Base-by-base conservation (phyloP, 2,888 invertebrate species). In the Leptothorax acervorum region DNA sequence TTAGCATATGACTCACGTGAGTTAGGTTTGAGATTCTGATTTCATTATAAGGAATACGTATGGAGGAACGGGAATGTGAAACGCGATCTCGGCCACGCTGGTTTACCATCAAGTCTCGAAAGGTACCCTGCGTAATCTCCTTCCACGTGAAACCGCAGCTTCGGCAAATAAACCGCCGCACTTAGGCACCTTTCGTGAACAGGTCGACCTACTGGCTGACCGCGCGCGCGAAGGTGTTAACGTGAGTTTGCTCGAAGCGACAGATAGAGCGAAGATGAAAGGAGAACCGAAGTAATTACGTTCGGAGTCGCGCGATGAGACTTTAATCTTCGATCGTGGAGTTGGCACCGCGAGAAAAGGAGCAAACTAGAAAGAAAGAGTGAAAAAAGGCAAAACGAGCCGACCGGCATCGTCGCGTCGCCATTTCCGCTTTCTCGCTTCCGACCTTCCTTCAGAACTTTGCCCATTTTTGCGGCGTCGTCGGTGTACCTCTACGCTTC, bases 241-340 rank as follows among this genome's bases (percentile, higher is more conserved):
- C 60, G 82, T 65, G 63, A 87, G 90, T 92, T 92, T 91, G 86
- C 90, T 70, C 73, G 84, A 83, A 86, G 88, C 85, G 90, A 89
- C 88, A 87, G 91, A 90, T 89, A 88, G 88, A 90, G 88, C 79
- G 88, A 89, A 91, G 92, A 91, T 92, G 92, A 92, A 92, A 92
- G 35, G 92, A 86, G 88, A 87, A 87, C 83, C 68, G 65, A 86
- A 91, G 92, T 92, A 92, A 92, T 92, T 92, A 92, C 91, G 88
- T 90, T 90, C 86, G 86, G 85, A 62, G 63, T 85, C 81, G 88
- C 83, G 88, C 83, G 90, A 88, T 65, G 83, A 90, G 90, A 91
- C 89, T 92, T 92, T 90, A 91, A 92, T 92, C 92, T 92, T 90
- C 86, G 91, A 91, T 92, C 91, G 85, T 84, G 35, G n/a, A 53